phyloP scores from a whole-genome alignment of 2,888 invertebrate species.

The Rhagophthalmus giganteus region DNA sequence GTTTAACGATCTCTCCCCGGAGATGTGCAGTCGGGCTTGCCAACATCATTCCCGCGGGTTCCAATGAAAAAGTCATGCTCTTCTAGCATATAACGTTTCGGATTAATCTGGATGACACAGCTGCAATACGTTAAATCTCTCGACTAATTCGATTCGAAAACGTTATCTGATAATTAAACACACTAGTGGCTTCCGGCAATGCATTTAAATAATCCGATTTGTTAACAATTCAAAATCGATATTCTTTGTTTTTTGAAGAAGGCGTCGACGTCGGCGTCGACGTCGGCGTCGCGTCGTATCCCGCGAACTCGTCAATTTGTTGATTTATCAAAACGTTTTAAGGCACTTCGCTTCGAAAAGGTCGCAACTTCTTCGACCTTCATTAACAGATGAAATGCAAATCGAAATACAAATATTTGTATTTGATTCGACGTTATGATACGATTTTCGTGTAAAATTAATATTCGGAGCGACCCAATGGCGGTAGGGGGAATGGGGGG shows the following conservation, averaged over 20 bases:
- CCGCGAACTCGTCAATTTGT: too few species aligned
- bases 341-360: too few species aligned
- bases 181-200: slow-evolving; percentile 16
- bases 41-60: slow-evolving; percentile 26
- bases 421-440: too few species aligned
- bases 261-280: too few species aligned
- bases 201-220: slow-evolving; percentile 20
- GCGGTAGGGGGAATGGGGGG: not conserved
- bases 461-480: not conserved
- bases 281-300: too few species aligned
- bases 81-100: slow-evolving; percentile 19
- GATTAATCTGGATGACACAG: slow-evolving; percentile 23
- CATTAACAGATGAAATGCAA: too few species aligned
- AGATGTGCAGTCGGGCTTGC: slow-evolving; percentile 27
- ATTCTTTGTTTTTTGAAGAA: slow-evolving; percentile 2
- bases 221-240: slow-evolving; percentile 17
- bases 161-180: slow-evolving; percentile 27
- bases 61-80: slow-evolving; percentile 24
- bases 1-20: slow-evolving; percentile 27
- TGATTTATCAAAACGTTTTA: too few species aligned
- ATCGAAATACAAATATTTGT: too few species aligned
- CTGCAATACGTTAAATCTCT: slow-evolving; percentile 23
- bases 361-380: too few species aligned
- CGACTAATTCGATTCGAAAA: slow-evolving; percentile 24
- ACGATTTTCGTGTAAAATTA: not conserved